Evolutionary conservation across 2,888 invertebrate genomes (phyloP), one percentile per base, ranked within the genome.

Genomic region (Agonum fuliginosum): DNA sequence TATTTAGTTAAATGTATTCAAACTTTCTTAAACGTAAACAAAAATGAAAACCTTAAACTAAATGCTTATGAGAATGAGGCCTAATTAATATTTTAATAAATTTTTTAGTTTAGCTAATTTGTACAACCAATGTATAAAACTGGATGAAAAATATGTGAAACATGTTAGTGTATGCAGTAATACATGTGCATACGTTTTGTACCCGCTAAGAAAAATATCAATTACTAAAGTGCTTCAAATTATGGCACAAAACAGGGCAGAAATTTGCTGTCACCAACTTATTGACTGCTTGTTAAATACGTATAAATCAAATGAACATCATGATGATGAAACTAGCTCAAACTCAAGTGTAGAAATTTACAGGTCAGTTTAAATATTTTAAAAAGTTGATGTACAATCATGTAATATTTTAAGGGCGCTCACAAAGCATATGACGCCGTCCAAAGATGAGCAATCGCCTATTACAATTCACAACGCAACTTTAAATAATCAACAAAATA

Each of bases 191-290:
- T 89, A 89, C 74, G 88, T 94, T 69, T 87, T 94, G 43, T 91
- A 93, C 81, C 92, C 93, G 69, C 88, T 93, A 12, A 92, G 93
- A 84, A 91, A 91, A 80, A 89, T 95, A 22, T 93, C 95, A 2
- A 89, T 94, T 65, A 92, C 93, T 0, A 91, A 91, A 84, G 89
- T 95, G 78, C 88, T 95, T 20, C 94, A 95, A 89, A 93, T 93
- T 51, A 84, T 93, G 79, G 91, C 93, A 0, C 91, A 91, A 82
- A 91, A 92, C 81, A 89, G 92, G 51, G 92, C 92, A 0, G 93
- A 93, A 86, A 87, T 91, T 27, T 92, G 92, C 82, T 93, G 93
- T 81, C 91, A 92, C 80, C 90, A 92, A 78, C 87, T 94, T n/a
- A 92, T 93, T 58, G 92, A 92, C 83, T 92, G 92, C 82, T 86